phyloP scores from a whole-genome alignment of 1,140 invertebrate species.

The Steinernema khuongi region DNA sequence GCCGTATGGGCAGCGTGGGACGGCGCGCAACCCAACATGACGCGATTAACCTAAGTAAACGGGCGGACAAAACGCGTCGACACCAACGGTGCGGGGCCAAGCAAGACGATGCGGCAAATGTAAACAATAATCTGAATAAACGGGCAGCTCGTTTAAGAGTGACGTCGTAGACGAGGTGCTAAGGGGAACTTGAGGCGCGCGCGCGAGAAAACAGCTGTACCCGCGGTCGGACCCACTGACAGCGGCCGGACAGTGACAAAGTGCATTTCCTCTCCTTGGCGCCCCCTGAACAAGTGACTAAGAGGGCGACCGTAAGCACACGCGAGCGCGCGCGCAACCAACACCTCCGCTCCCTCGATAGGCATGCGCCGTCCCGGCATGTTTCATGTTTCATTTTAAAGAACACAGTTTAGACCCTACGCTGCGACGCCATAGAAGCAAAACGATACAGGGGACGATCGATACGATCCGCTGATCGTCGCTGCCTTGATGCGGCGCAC shows the following conservation, averaged over 20 bases:
- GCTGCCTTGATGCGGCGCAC: too few species aligned
- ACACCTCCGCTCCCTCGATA: too few species aligned
- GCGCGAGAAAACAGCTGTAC: constrained; percentile 14
- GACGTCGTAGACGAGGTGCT: neutral
- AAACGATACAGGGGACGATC: too few species aligned
- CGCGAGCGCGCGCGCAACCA: too few species aligned
- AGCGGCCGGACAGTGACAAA: neutral
- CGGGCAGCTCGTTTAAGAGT: neutral
- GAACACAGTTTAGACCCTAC: too few species aligned
- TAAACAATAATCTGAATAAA: constrained; percentile 11
- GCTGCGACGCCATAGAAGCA: too few species aligned
- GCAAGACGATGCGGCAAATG: neutral
- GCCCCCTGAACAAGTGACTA: neutral
- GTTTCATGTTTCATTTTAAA: too few species aligned
- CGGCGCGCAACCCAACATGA: constrained; percentile 16
- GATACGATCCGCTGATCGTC: too few species aligned
- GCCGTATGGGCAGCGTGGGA: neutral
- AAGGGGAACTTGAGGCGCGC: neutral
- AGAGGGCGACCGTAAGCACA: neutral
- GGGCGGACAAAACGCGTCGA: constrained; percentile 5
- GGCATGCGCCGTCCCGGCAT: too few species aligned
- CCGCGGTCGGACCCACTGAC: neutral
- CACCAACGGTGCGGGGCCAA: neutral
- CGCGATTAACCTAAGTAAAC: constrained; percentile 16
- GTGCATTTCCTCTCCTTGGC: neutral